Evolutionary conservation across 2,113 vertebrate species (phyloP).

Genomic region (Xenopus laevis): DNA sequence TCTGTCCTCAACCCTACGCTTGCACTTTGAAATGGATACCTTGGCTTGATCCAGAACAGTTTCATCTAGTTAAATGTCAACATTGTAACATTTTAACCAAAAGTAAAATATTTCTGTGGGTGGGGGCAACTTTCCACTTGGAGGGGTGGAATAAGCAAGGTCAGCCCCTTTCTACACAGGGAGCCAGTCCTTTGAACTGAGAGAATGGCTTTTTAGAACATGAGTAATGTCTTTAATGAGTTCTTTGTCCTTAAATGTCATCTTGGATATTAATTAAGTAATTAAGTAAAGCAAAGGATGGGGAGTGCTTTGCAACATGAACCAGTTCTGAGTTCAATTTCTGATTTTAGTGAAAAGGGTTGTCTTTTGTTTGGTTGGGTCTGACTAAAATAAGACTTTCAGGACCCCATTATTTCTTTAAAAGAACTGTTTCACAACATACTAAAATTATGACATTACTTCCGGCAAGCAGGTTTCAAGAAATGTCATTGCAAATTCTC

Average conservation of each 20-base stretch:
- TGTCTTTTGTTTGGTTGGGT: too few species aligned
- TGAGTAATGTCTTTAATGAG: constrained; percentile 51
- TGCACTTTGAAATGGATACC: not conserved
- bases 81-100: not conserved
- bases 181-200: constrained; percentile 44
- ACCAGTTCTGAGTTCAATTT: not conserved
- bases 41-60: not conserved
- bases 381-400: too few species aligned
- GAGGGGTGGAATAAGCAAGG: not conserved
- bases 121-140: not conserved
- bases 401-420: too few species aligned
- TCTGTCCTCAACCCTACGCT: not conserved
- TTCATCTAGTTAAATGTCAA: not conserved
- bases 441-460: too few species aligned
- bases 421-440: too few species aligned
- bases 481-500: too few species aligned
- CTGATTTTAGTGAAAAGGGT: too few species aligned
- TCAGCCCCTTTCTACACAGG: not conserved
- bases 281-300: constrained; percentile 30
- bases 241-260: constrained; percentile 51
- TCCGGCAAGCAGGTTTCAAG: too few species aligned
- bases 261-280: constrained; percentile 39
- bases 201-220: constrained; percentile 34
- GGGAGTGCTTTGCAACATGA: not conserved
- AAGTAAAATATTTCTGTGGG: not conserved